phyloP scores from a whole-genome alignment of 23 tunicate genomes.

The Phallusia fumigata region DNA sequence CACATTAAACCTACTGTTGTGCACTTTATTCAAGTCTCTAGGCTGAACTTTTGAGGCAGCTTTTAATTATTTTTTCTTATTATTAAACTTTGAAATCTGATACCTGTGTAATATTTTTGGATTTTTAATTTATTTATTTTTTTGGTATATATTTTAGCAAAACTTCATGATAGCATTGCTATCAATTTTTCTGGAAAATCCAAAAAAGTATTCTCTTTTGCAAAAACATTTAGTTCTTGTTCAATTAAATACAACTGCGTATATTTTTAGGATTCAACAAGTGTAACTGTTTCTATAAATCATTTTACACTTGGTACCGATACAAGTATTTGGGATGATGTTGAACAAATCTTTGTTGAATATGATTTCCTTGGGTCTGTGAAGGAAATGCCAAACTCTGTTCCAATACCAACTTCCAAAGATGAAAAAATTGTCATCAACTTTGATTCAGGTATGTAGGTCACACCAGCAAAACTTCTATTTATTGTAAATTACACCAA shows the following conservation, averaged over 20 bases:
- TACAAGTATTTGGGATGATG: constrained; percentile 60
- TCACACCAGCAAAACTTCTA: too few species aligned
- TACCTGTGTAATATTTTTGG: too few species aligned
- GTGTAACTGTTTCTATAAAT: constrained; percentile 51
- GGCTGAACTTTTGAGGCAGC: too few species aligned
- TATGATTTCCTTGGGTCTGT: constrained; percentile 71
- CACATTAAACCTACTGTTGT: too few species aligned
- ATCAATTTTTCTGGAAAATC: too few species aligned
- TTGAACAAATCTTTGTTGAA: constrained; percentile 78
- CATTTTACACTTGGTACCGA: constrained; percentile 65
- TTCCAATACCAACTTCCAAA: constrained; percentile 62
- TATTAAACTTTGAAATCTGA: too few species aligned
- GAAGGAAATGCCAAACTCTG: constrained; percentile 76
- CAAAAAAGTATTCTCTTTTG: background rate
- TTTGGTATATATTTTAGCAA: too few species aligned
- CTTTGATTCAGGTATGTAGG: background rate
- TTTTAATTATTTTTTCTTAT: too few species aligned
- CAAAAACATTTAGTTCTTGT: background rate
- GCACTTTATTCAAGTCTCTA: too few species aligned
- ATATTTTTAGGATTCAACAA: constrained; percentile 6
- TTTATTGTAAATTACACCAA: too few species aligned
- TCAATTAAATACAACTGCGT: background rate
- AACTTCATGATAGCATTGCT: too few species aligned
- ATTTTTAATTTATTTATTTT: too few species aligned
- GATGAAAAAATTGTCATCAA: constrained; percentile 50